Conservation (phyloP, 2,888 invertebrate genomes). For the Acleris sparsana region DNA sequence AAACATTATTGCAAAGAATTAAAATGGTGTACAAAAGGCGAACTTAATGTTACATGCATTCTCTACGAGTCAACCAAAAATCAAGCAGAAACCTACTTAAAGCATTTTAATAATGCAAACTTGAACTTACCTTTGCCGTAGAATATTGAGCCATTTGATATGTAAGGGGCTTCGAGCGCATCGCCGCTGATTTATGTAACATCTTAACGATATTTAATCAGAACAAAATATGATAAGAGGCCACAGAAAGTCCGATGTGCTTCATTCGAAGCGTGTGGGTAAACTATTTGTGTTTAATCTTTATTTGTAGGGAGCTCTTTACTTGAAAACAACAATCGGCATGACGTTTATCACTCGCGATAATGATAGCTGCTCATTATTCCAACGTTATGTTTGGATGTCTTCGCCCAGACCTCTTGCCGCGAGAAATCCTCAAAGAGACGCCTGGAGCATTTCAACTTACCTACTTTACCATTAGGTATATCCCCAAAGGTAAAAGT, state of each 20-base stretch:
- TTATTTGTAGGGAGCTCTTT: conserved; percentile 46
- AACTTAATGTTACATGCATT: too few species aligned
- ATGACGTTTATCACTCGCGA: conserved; percentile 58
- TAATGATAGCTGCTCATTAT: conserved; percentile 47
- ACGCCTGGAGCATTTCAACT: too few species aligned
- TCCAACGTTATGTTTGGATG: background rate
- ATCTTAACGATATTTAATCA: conserved; percentile 51
- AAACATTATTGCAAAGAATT: too few species aligned
- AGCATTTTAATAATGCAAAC: too few species aligned
- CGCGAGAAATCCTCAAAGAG: too few species aligned
- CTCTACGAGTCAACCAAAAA: too few species aligned
- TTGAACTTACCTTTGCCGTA: conserved; percentile 42
- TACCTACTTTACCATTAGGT: too few species aligned
- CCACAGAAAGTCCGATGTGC: conserved; percentile 53
- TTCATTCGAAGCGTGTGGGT: conserved; percentile 53
- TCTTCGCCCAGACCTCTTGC: background rate
- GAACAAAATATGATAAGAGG: conserved; percentile 43
- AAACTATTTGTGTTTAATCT: conserved; percentile 51
- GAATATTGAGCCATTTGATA: conserved; percentile 66
- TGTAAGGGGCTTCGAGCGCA: conserved; percentile 58
- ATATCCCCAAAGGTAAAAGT: too few species aligned
- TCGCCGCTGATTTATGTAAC: conserved; percentile 65
- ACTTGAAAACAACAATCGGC: conserved; percentile 59
- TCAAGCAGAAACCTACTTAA: too few species aligned
- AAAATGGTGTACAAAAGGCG: too few species aligned